These are phyloP conservation scores for Carlito syrichta DNA, from an alignment of 2,113 vertebrate genomes.

Conservation along the genomic window DNA sequence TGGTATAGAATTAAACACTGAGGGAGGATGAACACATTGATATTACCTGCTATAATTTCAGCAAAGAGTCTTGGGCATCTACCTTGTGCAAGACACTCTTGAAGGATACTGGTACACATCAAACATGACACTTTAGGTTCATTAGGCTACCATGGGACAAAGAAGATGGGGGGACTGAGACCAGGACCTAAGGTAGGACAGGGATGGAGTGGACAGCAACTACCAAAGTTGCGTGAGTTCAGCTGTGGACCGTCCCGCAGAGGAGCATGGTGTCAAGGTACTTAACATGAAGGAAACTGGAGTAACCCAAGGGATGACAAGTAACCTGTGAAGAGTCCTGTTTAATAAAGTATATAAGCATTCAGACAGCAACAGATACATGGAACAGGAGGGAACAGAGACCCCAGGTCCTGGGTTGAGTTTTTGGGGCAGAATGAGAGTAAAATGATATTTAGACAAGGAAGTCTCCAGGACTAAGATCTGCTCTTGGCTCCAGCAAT, in stretches of 20 bases:
- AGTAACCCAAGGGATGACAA: not conserved
- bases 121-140: not conserved
- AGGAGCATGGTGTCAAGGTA: too few species aligned
- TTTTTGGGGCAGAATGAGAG: not conserved
- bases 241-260: not conserved
- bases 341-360: not conserved
- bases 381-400: not conserved
- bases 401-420: not conserved
- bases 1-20: not conserved
- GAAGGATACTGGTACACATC: not conserved
- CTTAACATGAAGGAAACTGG: not conserved
- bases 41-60: not conserved
- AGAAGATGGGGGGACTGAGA: too few species aligned
- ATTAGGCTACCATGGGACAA: not conserved
- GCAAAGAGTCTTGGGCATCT: not conserved
- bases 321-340: not conserved
- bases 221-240: not conserved
- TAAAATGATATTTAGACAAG: not conserved
- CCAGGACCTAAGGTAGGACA: not conserved
- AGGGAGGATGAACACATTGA: rapidly evolving
- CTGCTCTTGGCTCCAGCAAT: not conserved
- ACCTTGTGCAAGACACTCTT: not conserved
- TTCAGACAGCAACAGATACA: not conserved
- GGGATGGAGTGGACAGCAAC: too few species aligned
- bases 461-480: not conserved